Conservation (phyloP, 2,888 invertebrate species). For the Eupsilia transversa region DNA sequence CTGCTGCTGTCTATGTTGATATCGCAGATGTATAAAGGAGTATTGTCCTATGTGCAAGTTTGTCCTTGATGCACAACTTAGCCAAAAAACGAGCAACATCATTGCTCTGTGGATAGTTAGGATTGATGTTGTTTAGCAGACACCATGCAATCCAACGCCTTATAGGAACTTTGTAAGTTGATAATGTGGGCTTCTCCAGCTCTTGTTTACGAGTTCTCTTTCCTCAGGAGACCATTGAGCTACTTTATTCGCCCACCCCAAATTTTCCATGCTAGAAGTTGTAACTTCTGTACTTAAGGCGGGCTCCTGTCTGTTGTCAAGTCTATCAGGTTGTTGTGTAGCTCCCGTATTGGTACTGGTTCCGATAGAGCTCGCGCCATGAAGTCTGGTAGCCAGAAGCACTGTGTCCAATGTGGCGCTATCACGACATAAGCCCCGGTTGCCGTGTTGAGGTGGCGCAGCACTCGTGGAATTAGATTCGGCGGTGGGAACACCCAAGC, state of each 20-base stretch:
- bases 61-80: background rate
- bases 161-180: background rate
- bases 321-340: background rate
- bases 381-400: too few relatives aligned
- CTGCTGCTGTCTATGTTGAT: background rate
- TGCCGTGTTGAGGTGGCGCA: too few relatives aligned
- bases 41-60: background rate
- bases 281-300: background rate
- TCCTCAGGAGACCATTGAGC: background rate
- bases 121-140: background rate
- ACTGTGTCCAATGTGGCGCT: background rate
- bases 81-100: background rate
- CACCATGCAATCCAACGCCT: background rate
- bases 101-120: background rate
- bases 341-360: background rate
- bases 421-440: background rate
- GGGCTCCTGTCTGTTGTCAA: background rate
- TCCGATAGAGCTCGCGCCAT: too few relatives aligned
- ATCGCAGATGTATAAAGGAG: background rate
- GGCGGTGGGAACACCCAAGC: too few relatives aligned
- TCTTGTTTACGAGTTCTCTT: background rate
- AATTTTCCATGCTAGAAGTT: background rate
- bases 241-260: background rate
- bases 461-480: background rate
- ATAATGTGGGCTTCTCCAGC: background rate